These are phyloP conservation scores for Hypotaenidia okinawae DNA, from an alignment of 2,797 vertebrate genomes.

Conservation along the genomic window DNA sequence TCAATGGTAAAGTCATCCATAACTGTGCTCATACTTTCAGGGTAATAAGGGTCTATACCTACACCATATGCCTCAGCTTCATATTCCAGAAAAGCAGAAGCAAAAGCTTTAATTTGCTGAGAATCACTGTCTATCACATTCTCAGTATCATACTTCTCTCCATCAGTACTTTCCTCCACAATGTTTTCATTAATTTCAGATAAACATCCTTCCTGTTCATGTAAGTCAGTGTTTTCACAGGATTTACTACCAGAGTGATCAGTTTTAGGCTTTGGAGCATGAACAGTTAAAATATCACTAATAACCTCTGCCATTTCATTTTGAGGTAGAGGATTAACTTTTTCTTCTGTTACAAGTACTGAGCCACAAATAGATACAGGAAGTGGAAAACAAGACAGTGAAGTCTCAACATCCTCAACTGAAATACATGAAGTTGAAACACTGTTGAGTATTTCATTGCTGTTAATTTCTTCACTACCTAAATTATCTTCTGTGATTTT, in stretches of 20 bases:
- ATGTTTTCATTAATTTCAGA: neutral
- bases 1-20: slow-evolving; percentile 76
- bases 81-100: neutral
- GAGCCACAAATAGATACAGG: slow-evolving; percentile 83
- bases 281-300: neutral
- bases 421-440: slow-evolving; percentile 9
- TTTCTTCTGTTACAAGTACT: slow-evolving; percentile 62
- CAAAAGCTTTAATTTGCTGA: neutral
- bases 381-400: slow-evolving; percentile 81
- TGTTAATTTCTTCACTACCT: neutral
- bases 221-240: neutral
- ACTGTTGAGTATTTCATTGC: neutral
- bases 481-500: slow-evolving; percentile 12
- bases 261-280: neutral
- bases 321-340: slow-evolving; percentile 52
- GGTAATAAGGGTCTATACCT: neutral
- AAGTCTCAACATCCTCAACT: slow-evolving; percentile 57
- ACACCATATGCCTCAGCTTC: slow-evolving; percentile 1
- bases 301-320: slow-evolving; percentile 33
- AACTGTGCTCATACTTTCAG: slow-evolving; percentile 31
- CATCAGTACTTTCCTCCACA: neutral
- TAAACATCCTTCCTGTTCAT: slow-evolving; percentile 34
- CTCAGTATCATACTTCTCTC: neutral
- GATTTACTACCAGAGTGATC: neutral
- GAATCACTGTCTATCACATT: neutral